Base-by-base conservation (phyloP, 2,113 vertebrate genomes). In the Daboia siamensis region DNA sequence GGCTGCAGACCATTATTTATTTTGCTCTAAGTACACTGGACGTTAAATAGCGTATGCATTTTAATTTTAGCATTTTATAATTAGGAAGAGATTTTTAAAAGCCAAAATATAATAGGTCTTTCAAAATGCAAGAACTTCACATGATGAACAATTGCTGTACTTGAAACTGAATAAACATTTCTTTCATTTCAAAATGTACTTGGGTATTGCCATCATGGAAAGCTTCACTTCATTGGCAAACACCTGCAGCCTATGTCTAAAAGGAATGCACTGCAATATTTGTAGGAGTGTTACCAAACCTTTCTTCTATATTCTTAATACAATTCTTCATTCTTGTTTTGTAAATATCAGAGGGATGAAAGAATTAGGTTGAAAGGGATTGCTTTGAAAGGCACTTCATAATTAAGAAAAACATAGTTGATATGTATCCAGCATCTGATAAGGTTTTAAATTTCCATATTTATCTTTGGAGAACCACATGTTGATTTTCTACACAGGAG, bases 121-220 rank as follows among this genome's bases (percentile, higher is more conserved):
- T 64, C 29, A 69, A 33, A 87, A 87, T 87, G 57, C 90, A 48
- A 85, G 84, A 57, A 52, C 20, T 91, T 87, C 56, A 64, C 33
- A 56, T 24, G 29, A 87, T 33, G 85, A 91, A 91, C 46, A 91
- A 52, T 87, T 91, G 57, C 85, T 54, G 24, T 54, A 48, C 57
- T 91, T 91, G 57, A 91, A 51, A 91, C n/a, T 52, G 85, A 87
- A 54, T 64, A 87, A 87, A 91, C 85, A 87, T 87, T 91, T 91
- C 85, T 59, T 87, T 87, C 56, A 91, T 59, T 87, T 91, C 13
- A 87, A 64, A 64, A 91, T 52, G 90, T 87, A 57, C 80, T 86
- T 52, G 48, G 64, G 46, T 54, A 57, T 69, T 48, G 52, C 48
- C 56, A 87, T 9, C 29, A 33, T 64, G 33, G 20, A 48, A 61